Evolutionary conservation across 2,888 invertebrate genomes (phyloP).

Genomic region (Caenorhabditis angaria): DNA sequence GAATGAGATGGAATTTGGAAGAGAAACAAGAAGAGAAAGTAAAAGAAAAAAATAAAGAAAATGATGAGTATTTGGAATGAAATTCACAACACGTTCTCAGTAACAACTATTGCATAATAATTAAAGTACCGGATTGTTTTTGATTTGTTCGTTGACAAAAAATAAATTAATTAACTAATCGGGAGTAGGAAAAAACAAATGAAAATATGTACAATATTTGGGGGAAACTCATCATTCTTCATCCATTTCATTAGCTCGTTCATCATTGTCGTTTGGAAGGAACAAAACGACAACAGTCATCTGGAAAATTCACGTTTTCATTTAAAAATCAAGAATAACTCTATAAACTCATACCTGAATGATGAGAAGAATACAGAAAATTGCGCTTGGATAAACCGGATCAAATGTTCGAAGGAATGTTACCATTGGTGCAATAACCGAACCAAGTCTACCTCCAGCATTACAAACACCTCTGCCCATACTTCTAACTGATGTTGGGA

Average conservation of each 20-base stretch:
- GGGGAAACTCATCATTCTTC: conserved; percentile 27
- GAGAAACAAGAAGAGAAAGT: too few species aligned
- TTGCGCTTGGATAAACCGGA: conserved; percentile 45
- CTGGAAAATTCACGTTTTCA: conserved; percentile 12
- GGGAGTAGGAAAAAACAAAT: not conserved
- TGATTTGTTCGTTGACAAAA: not conserved
- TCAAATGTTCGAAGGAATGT: conserved; percentile 45
- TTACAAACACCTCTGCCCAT: conserved; percentile 69
- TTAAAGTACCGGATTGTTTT: not conserved
- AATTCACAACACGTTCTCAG: too few species aligned
- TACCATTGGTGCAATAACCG: conserved; percentile 63
- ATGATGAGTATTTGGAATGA: too few species aligned
- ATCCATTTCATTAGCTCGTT: conserved; percentile 38
- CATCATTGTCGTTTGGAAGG: conserved; percentile 34
- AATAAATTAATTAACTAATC: not conserved
- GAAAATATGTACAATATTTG: not conserved
- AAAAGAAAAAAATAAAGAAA: too few species aligned
- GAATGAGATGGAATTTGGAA: too few species aligned
- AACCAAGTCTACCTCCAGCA: conserved; percentile 60
- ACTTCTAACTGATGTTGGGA: conserved; percentile 61
- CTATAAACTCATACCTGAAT: conserved; percentile 44
- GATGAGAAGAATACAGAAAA: conserved; percentile 60
- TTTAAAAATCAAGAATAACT: not conserved
- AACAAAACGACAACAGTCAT: conserved; percentile 21
- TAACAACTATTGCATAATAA: not conserved